A percentile compares a stretch with the other conserved stretches of the same genome.
These are phyloP conservation scores for Dinothrombium tinctorium DNA, from an alignment of 1,140 invertebrate species.

Conservation along the genomic window DNA sequence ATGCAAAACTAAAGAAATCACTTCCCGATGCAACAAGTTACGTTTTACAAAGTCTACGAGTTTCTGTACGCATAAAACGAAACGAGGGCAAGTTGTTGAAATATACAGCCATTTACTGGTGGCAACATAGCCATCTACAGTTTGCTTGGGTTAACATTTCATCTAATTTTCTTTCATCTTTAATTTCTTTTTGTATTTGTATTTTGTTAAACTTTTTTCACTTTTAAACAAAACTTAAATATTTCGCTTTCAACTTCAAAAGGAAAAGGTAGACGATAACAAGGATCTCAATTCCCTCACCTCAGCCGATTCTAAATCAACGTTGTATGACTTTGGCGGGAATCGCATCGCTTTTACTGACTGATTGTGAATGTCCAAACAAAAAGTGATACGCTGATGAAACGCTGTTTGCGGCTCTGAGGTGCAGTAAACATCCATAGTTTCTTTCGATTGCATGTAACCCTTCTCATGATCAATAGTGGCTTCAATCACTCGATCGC, in stretches of 20 bases:
- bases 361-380: slow-evolving; percentile 90
- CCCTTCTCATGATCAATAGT: slow-evolving; percentile 81
- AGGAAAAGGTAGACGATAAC: neutral
- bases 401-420: slow-evolving; percentile 86
- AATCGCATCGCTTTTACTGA: slow-evolving; percentile 82
- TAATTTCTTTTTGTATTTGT: no score
- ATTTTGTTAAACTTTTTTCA: no score
- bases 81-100: no score
- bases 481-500: slow-evolving; percentile 95
- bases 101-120: no score
- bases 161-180: no score
- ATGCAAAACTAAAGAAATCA: no score
- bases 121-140: no score
- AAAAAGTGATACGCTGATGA: slow-evolving; percentile 93
- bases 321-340: slow-evolving; percentile 94
- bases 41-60: no score
- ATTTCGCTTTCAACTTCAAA: neutral
- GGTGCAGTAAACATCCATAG: slow-evolving; percentile 88
- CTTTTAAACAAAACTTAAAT: slow-evolving; percentile 3
- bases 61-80: no score
- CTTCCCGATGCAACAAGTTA: no score
- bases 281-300: no score
- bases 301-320: slow-evolving; percentile 90
- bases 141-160: no score
- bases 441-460: slow-evolving; percentile 91